Percentiles rank a stretch among this genome's conserved stretches.
These are phyloP conservation scores for Cyprinodon tularosa DNA, from an alignment of 2,113 vertebrate species.

Conservation along the genomic window DNA sequence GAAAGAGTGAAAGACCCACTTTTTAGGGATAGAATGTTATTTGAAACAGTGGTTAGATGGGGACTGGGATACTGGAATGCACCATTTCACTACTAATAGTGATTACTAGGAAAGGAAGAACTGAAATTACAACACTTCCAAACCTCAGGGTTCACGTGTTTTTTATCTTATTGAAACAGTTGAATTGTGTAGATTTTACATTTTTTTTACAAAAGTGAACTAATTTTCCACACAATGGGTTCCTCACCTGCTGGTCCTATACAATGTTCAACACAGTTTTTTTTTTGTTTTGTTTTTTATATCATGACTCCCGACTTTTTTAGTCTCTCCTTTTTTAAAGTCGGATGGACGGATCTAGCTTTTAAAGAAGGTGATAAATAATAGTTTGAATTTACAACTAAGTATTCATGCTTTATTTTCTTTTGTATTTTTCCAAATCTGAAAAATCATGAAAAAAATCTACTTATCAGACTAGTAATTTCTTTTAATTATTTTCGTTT, in stretches of 20 bases:
- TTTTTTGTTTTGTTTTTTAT: background rate
- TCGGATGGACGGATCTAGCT: background rate
- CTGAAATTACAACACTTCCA: slow-evolving; percentile 58
- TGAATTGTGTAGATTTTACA: slow-evolving; percentile 50
- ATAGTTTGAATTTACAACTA: no score
- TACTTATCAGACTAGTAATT: no score
- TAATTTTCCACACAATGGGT: slow-evolving; percentile 36
- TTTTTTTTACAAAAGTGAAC: slow-evolving; percentile 43
- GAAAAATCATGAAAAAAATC: no score
- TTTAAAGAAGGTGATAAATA: no score
- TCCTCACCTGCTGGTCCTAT: slow-evolving; percentile 22
- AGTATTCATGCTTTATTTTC: no score
- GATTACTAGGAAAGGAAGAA: slow-evolving; percentile 65
- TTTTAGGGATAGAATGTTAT: slow-evolving; percentile 28
- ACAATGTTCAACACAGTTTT: background rate
- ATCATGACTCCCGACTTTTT: background rate
- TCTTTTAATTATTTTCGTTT: no score
- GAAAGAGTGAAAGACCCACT: slow-evolving; percentile 28
- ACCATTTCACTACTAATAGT: slow-evolving; percentile 46
- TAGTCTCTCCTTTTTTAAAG: background rate
- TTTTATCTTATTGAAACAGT: slow-evolving; percentile 72
- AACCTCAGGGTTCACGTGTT: slow-evolving; percentile 47
- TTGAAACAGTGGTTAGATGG: slow-evolving; percentile 18
- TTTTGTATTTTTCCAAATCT: no score
- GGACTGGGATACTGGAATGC: slow-evolving; percentile 35